Conservation (phyloP, 2,888 invertebrate genomes). For the Oligia latruncula region DNA sequence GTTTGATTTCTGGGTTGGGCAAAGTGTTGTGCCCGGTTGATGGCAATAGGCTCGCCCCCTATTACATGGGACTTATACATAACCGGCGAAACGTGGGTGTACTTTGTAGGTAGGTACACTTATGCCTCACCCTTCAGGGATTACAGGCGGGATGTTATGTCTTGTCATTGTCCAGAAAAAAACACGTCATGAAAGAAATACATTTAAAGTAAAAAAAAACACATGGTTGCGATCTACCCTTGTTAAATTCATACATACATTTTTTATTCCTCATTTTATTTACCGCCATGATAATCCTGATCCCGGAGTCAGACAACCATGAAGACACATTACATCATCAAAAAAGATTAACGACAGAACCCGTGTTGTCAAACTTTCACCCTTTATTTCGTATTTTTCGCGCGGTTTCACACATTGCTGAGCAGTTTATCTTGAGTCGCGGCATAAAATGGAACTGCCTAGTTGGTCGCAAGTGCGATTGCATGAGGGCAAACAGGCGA, state of each 20-base stretch:
- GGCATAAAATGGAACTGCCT: neutral
- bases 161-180: neutral
- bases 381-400: conserved; percentile 65
- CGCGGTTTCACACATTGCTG: conserved; percentile 35
- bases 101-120: no score
- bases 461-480: no score
- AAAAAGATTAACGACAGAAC: conserved; percentile 65
- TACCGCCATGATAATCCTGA: conserved; percentile 56
- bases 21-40: no score
- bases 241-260: conserved; percentile 16
- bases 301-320: conserved; percentile 62
- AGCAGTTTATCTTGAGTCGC: neutral
- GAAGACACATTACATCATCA: conserved; percentile 68
- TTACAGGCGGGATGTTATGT: neutral
- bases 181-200: neutral
- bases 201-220: neutral
- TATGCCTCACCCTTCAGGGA: no score
- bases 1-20: no score
- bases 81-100: no score
- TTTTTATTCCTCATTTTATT: conserved; percentile 50
- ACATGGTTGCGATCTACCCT: neutral
- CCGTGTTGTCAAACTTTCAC: conserved; percentile 60
- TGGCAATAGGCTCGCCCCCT: no score
- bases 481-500: no score
- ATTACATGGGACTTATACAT: no score